Evolutionary conservation across 2,113 vertebrate species (phyloP), one percentile per base, ranked within the genome.

Genomic region (Sterna hirundo): DNA sequence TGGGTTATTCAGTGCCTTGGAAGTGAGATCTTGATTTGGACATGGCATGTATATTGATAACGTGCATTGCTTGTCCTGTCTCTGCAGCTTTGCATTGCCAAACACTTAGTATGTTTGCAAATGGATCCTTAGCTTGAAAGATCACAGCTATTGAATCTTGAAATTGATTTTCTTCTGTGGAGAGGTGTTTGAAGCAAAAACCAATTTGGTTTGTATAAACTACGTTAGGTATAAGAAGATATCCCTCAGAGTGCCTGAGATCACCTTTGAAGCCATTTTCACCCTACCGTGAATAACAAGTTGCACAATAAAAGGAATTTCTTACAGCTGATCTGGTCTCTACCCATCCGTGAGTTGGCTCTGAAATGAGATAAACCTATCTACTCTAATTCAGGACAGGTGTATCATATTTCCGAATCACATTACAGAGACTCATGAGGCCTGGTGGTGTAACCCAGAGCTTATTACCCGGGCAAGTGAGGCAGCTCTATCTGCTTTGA

Each of bases 171-270:
- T 95, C 71, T 86, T 86, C 83, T 95, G 94, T 1, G 0, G 88
- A 90, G 91, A 93, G 75, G 64, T 85, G 86, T 95, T 94, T 17
- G 81, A 96, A 97, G 96, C 83, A 93, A 96, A 97, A 97, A 93
- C 78, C 83, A 91, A 96, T 97, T 97, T 97, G 81, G 91, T 95
- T 95, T 94, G 71, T 96, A 95, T 93, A 95, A 97, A 96, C 88
- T 95, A 47, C 78, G 65, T 93, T 94, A 96, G 92, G 79, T 94
- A 90, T 68, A 91, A 97, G 77, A 90, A 94, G 91, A 95, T 95
- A 93, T 66, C 84, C 91, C 94, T 93, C 81, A 52, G 89, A 77
- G 54, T 88, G 47, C 46, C 40, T 0, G 0, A 34, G 83, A 96
- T 96, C 96, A 86, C 86, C 93, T 94, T 54, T 93, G 93, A 97